These are phyloP conservation scores for Myiozetetes cayanensis DNA, from an alignment of 2,113 vertebrate species.

Conservation along the genomic window DNA sequence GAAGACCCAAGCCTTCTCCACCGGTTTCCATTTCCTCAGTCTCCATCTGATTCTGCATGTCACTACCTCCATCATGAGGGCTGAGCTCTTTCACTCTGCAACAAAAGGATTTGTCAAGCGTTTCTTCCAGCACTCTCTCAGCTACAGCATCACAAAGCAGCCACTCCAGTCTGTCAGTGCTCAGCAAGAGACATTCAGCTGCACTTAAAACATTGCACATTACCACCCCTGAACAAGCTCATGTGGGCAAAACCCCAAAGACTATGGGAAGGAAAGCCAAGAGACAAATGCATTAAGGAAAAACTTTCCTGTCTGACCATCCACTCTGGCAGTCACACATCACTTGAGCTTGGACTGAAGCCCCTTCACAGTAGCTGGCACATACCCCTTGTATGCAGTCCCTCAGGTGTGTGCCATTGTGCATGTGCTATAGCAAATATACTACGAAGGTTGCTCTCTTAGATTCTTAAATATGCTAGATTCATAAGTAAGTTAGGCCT, in stretches of 20 bases:
- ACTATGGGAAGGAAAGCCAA: neutral
- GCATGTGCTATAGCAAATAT: neutral
- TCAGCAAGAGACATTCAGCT: neutral
- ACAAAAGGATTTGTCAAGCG: neutral
- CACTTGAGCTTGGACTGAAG: neutral
- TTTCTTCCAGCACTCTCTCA: neutral
- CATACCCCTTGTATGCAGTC: neutral
- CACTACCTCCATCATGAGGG: slow-evolving; percentile 60
- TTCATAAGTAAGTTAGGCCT: neutral
- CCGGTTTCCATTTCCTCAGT: slow-evolving; percentile 52
- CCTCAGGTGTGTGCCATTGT: neutral
- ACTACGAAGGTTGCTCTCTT: neutral
- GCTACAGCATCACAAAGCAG: neutral
- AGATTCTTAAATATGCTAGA: neutral
- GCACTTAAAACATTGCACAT: neutral
- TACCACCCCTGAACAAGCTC: neutral
- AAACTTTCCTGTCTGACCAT: neutral
- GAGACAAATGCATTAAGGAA: neutral
- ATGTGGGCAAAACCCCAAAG: neutral
- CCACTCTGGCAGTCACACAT: neutral
- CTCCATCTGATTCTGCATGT: slow-evolving; percentile 74
- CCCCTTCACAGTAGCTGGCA: neutral
- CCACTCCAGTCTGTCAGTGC: slow-evolving; percentile 45
- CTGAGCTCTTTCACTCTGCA: slow-evolving; percentile 81
- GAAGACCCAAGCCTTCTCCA: neutral